A percentile compares a stretch with the other conserved stretches of the same genome.
These are phyloP conservation scores for Metacarcinus magister DNA, from an alignment of 2,888 invertebrate genomes.

Conservation along the genomic window DNA sequence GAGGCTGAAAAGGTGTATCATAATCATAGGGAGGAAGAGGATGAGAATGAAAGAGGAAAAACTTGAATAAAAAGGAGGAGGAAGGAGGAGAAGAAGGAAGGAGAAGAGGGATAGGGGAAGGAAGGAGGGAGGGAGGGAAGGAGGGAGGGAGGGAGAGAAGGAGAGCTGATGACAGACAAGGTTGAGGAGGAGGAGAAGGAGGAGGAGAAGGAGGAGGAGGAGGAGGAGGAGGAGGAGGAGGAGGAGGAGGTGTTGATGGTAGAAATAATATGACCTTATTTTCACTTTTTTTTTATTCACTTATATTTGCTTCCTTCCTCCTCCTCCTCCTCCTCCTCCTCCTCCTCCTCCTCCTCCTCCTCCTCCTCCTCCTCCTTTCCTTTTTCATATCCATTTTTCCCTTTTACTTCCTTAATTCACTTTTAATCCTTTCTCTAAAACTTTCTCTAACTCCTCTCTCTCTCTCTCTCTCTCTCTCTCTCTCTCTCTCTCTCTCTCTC, in stretches of 20 bases:
- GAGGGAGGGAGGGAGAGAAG: not conserved
- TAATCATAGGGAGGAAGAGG: no score
- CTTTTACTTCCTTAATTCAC: not conserved
- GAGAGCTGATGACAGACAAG: not conserved
- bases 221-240: not conserved
- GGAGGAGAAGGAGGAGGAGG: not conserved
- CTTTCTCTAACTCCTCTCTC: not conserved
- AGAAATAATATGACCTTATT: not conserved
- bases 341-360: conserved; percentile 14
- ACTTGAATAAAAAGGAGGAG: not conserved
- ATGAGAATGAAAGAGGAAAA: not conserved
- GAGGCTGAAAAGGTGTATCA: no score
- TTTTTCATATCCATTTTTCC: not conserved
- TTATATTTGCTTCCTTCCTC: not conserved
- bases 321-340: not conserved
- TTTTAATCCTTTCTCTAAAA: not conserved
- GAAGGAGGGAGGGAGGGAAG: not conserved
- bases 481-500: not conserved
- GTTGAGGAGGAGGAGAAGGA: not conserved
- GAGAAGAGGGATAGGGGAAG: not conserved
- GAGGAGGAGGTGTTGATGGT: not conserved
- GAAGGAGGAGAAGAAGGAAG: not conserved
- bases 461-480: not conserved
- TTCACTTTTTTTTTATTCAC: not conserved
- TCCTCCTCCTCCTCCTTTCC: not conserved